These are phyloP conservation scores for Sitophilus oryzae DNA, from an alignment of 1,140 invertebrate species.

Conservation along the genomic window DNA sequence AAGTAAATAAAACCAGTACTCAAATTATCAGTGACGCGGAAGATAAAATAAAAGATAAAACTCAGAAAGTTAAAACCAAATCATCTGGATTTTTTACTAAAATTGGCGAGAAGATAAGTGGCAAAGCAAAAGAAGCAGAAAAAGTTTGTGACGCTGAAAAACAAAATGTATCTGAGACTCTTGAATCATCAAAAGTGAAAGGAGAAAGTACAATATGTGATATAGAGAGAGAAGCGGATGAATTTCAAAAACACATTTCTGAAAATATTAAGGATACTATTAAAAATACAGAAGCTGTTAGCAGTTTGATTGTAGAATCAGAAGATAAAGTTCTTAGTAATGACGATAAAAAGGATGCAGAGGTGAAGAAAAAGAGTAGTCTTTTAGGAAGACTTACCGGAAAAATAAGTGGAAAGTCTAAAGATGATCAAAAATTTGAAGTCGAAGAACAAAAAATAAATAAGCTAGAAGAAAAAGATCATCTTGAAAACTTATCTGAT, in stretches of 20 bases:
- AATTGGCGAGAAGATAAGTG: background rate
- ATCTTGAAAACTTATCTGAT: background rate
- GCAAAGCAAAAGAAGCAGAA: background rate
- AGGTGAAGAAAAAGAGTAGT: background rate
- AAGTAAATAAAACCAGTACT: background rate
- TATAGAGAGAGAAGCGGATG: background rate
- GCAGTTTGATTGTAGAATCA: background rate
- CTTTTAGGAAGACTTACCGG: background rate
- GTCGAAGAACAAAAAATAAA: background rate
- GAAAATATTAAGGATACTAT: background rate
- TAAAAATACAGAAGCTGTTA: conserved; percentile 3
- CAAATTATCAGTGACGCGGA: background rate
- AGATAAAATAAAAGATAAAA: background rate
- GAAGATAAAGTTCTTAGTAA: background rate
- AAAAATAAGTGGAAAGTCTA: background rate
- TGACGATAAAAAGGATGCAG: background rate
- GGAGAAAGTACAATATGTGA: background rate
- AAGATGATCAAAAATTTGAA: too few species aligned
- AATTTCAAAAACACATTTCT: background rate
- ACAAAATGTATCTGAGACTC: background rate
- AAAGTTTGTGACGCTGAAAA: background rate
- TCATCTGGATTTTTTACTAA: background rate
- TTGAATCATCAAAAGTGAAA: background rate
- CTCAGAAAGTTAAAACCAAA: background rate
- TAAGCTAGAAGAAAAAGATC: background rate